Conservation (phyloP, 92 coral and sea anemone genomes). For the Paragorgia papillata region DNA sequence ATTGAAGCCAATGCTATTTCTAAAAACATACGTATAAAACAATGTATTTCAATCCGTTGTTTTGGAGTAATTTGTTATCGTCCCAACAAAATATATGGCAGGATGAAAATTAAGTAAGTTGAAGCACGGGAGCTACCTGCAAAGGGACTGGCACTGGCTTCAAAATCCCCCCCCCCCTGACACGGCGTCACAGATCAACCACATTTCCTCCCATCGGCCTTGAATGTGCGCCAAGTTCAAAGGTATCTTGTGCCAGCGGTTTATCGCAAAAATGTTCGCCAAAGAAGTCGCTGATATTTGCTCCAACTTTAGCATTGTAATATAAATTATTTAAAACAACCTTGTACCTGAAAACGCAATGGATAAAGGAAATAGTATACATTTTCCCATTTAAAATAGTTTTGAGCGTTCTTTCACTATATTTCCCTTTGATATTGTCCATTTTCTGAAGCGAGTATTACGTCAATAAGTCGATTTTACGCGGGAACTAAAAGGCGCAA, state of each 20-base stretch:
- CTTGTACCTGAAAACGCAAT: too few species aligned
- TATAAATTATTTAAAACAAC: background rate
- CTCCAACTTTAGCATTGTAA: background rate
- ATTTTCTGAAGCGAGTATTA: background rate
- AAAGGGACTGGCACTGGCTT: too few species aligned
- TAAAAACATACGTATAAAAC: too few species aligned
- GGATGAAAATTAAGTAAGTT: too few species aligned
- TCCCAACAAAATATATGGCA: too few species aligned
- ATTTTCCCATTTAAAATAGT: background rate
- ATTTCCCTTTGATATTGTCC: background rate
- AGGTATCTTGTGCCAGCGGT: background rate
- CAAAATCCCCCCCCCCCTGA: too few species aligned
- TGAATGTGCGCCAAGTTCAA: background rate
- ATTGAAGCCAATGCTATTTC: too few species aligned
- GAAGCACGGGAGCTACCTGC: too few species aligned
- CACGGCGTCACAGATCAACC: background rate
- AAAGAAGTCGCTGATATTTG: background rate
- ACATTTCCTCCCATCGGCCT: too few species aligned
- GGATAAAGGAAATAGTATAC: background rate
- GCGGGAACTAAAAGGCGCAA: background rate
- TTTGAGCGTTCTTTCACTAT: too few species aligned
- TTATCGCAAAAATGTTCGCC: background rate
- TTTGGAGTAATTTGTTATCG: too few species aligned
- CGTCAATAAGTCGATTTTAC: background rate
- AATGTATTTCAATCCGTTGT: too few species aligned